A percentile compares a stretch with the other conserved stretches of the same genome.
phyloP scores from a whole-genome alignment of 2,113 vertebrate species.

The Machaerirhynchus nigripectus region DNA sequence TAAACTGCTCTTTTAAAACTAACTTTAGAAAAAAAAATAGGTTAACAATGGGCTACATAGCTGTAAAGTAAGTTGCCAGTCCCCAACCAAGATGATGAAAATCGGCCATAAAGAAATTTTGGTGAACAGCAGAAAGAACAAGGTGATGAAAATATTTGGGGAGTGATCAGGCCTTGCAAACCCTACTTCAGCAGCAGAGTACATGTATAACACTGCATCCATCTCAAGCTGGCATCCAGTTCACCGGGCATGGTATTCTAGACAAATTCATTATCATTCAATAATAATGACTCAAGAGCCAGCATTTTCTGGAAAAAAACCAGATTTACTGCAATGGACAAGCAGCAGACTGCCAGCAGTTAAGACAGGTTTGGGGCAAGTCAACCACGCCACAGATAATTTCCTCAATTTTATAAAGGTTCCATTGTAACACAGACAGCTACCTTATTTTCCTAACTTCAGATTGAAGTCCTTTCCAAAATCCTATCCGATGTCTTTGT shows the following conservation, averaged over 20 bases:
- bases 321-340: neutral
- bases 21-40: neutral
- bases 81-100: neutral
- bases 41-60: neutral
- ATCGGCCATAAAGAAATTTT: neutral
- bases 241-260: neutral
- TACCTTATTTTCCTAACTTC: neutral
- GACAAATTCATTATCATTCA: neutral
- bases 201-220: neutral
- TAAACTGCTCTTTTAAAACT: conserved; percentile 43
- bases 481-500: rapidly evolving
- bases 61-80: conserved; percentile 29
- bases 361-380: neutral
- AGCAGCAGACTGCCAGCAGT: neutral
- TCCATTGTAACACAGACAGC: neutral
- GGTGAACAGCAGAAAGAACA: neutral
- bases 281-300: neutral
- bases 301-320: neutral
- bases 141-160: neutral
- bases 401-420: conserved; percentile 11
- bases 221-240: neutral
- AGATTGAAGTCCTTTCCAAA: neutral
- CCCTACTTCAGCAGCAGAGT: neutral
- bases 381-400: neutral
- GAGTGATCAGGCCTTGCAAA: neutral